Evolutionary conservation across 2,797 vertebrate genomes (phyloP), one percentile per base, ranked within the genome.

Genomic region (Argentina silus): DNA sequence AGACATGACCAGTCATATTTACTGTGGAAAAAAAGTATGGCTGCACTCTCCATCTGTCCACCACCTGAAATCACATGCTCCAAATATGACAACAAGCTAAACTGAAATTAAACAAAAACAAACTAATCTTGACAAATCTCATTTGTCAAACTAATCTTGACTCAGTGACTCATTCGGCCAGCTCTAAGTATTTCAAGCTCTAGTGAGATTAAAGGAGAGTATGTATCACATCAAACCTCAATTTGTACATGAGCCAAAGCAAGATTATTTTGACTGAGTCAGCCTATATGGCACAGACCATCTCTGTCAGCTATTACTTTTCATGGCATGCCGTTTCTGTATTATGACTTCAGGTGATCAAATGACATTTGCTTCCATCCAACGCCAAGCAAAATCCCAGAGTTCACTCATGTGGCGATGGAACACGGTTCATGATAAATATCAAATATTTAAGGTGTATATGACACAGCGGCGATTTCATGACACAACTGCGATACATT

Each of bases 381-480:
- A 53, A 2, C 45, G 71, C 66, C 62, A 63, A 68, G 77, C 11
- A 71, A 74, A 69, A 70, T 73, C 69, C 70, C 62, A 56, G 62
- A 67, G 63, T 77, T 84, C 73, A 72, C 67, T 82, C 62, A 36
- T 71, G 71, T 78, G 75, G 76, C 7, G 60, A 70, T 68, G 82
- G 80, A 88, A 84, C 81, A 59, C 59, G 65, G 51, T 73, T 77
- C 78, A 60, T 86, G 48, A 69, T 76, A 76, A 78, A 72, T 78
- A 90, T 90, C 4, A 88, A 90, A 90, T 91, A 89, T 91, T 88
- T 82, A 90, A 86, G 79, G 78, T 82, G 81, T 80, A 82, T 82
- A 81, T 86, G 90, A 89, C 88, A 90, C 86, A 79, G 79, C 48
- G 73, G 75, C 71, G 84, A 89, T 86, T 90, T 87, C 86, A 86